Evolutionary conservation across 1,140 invertebrate species (phyloP), one percentile per base, ranked within the genome.

Genomic region (Ridgeia piscesae): DNA sequence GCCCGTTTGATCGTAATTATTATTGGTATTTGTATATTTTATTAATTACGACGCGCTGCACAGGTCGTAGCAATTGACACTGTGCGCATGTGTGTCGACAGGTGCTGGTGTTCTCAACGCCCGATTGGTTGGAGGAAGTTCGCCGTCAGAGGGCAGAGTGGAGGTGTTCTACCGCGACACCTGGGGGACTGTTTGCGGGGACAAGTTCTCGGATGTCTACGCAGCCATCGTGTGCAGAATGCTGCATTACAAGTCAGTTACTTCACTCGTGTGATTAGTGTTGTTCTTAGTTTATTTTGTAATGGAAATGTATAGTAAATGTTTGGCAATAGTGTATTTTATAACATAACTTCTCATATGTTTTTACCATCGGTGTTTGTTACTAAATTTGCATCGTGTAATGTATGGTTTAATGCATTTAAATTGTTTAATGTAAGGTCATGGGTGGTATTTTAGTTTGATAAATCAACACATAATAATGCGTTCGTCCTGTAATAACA

Each of bases 201-300:
- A 94, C 42, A 91, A 92, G 6, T 95, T 95, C 88, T 93, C 93
- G n/a, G 92, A 93, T 11, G 92, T n/a, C 1, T 93, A 93, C 88
- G 95, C 95, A 0, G 91, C 92, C 6, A 93, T 95, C 0, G 93
- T 94, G 6, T 96, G 95, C 92, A 33, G 93, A 34, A 94, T 95
- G 89, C 88, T 96, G 6, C 95, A 95, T 35, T 94, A 92, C 91
- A 92, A 90, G 93, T 93, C 17, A 77, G 58, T 77, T 4, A 77
- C 58, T 77, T 31, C 58, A 27, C 58, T 21, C 6, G 27, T 77
- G 11, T 77, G 4, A 77, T 31, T 4, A 77, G 27, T 27, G 2
- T 77, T 17, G 2, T 31, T 77, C 27, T 77, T 77, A 31, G 58
- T 77, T 77, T 89, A 33, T 6, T 33, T 89, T 34, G 89, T 9